A percentile compares a stretch with the other conserved stretches of the same genome.
Evolutionary conservation across 2,113 vertebrate genomes (phyloP).

Genomic region (Trogon melanurus): DNA sequence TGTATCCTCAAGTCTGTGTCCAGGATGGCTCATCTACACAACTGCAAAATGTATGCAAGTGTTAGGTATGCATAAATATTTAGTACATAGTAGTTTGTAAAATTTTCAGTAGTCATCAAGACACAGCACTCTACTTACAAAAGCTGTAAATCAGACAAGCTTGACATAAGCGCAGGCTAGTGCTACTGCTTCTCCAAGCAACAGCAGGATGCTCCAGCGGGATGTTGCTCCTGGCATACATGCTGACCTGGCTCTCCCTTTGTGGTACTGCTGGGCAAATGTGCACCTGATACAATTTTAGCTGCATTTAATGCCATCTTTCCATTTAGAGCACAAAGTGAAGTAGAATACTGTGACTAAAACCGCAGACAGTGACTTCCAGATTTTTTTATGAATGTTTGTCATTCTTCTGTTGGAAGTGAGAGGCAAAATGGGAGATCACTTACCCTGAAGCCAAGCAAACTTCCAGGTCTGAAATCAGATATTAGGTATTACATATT

Average conservation of each 20-base stretch:
- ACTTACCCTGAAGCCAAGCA: neutral
- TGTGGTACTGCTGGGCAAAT: neutral
- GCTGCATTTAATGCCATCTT: neutral
- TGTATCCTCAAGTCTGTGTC: neutral
- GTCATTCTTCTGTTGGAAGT: neutral
- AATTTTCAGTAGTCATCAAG: neutral
- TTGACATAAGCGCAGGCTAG: neutral
- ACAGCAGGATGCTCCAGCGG: neutral
- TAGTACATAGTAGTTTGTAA: neutral
- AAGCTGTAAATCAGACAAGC: neutral
- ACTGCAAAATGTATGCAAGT: neutral
- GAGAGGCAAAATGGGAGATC: neutral
- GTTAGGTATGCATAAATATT: neutral
- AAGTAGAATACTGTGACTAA: neutral
- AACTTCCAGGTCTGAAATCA: neutral
- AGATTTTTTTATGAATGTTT: neutral
- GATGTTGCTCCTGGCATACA: fast-evolving
- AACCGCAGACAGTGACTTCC: neutral
- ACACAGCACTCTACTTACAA: neutral
- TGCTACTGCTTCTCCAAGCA: neutral
- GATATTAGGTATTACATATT: neutral
- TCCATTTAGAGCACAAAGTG: neutral
- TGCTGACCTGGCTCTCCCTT: neutral
- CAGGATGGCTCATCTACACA: neutral
- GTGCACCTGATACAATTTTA: neutral